A percentile compares a stretch with the other conserved stretches of the same genome.
phyloP scores from a whole-genome alignment of 1,140 invertebrate genomes.

The Metaphire vulgaris region DNA sequence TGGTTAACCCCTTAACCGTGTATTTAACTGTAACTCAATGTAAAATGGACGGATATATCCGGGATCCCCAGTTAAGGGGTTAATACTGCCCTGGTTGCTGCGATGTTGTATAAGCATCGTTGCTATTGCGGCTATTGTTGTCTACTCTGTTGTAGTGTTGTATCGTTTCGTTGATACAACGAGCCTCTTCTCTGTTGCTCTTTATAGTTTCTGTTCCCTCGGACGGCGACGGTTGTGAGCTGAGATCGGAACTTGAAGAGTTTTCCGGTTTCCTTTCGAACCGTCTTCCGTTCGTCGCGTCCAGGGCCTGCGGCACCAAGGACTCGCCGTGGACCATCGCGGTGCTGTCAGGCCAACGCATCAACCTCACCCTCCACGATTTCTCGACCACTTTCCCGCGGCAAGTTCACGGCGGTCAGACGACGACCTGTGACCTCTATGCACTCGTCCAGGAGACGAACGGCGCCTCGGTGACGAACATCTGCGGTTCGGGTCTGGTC shows the following conservation, averaged over 20 bases:
- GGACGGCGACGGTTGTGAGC: not conserved
- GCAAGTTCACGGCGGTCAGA: too few relatives aligned
- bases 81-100: too few relatives aligned
- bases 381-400: not conserved
- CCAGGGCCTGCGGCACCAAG: not conserved
- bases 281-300: not conserved
- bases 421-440: not conserved
- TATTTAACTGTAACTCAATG: too few relatives aligned
- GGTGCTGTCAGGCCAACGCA: not conserved
- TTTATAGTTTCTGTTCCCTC: too few relatives aligned
- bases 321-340: not conserved
- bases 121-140: too few relatives aligned
- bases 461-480: not conserved
- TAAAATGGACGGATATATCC: too few relatives aligned
- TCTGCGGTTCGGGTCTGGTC: not conserved
- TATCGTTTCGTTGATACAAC: too few relatives aligned
- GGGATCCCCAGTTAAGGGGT: too few relatives aligned
- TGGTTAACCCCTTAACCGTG: too few relatives aligned
- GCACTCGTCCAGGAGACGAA: not conserved
- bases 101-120: too few relatives aligned
- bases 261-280: not conserved
- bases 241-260: not conserved
- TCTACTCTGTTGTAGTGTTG: too few relatives aligned
- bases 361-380: not conserved
- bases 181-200: too few relatives aligned